Evolutionary conservation across 1,140 invertebrate species (phyloP), one percentile per base, ranked within the genome.

Genomic region (Cyphomyrmex costatus): DNA sequence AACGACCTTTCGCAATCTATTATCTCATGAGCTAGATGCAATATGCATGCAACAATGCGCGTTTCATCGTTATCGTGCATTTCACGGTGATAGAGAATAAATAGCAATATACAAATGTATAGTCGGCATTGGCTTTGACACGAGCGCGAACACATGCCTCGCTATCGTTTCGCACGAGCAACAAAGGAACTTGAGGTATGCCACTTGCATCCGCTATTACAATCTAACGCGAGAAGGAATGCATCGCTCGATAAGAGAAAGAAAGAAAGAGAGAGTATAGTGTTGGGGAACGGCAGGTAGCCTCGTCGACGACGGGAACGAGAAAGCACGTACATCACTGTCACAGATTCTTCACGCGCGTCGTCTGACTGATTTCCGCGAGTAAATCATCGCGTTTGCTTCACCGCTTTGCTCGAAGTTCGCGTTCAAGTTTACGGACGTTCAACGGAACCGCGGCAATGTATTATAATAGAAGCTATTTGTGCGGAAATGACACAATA

Each of bases 171-270:
- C 42, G 24, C 49, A 65, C 70, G 53, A 21, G 46, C 46, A 83
- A 90, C 77, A 85, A 90, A 87, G 61, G 73, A 78, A 46, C 71
- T 66, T 61, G 66, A 74, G 78, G 61, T 53, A 66, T 70, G 70
- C 76, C 63, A 63, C 79, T 85, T 65, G 77, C 89, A 76, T 88
- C 73, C 53, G 58, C 70, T 90, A 90, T 90, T 76, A 82, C 68
- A 65, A 89, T 73, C 53, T 78, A 82, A 86, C 61, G 70, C 86
- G 66, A 76, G 77, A n/a, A 88, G 86, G 83, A 90, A 90, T 82
- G 70, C 80, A 58, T 46, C 51, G 33, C 53, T 56, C 63, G 66
- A 68, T 53, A 58, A 27, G 51, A 46, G 3, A 68, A 46, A 46
- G 84, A 63, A 51, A 76, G 24, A 63, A 58, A 21, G 74, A n/a